Conservation (phyloP, 2,113 vertebrate genomes). For the Glaucidium brasilianum region DNA sequence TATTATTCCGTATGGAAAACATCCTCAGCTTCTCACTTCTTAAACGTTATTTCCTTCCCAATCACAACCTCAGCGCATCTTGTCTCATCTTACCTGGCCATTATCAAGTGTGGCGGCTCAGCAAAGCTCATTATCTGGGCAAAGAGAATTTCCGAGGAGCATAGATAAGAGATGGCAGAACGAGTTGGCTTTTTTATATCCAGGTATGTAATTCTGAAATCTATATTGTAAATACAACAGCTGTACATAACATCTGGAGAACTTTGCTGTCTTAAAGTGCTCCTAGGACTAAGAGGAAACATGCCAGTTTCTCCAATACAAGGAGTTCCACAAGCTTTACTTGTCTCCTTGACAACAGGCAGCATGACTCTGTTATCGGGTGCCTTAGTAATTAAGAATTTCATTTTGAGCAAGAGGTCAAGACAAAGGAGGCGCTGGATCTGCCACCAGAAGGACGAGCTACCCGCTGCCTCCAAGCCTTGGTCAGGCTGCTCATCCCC, state of each 20-base stretch:
- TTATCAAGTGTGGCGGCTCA: background rate
- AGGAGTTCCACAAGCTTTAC: background rate
- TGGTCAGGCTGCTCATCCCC: background rate
- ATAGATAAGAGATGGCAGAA: background rate
- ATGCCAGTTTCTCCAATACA: background rate
- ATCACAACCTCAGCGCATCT: background rate
- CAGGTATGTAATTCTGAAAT: background rate
- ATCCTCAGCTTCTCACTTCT: background rate
- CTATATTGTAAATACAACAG: background rate
- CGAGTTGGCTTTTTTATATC: background rate
- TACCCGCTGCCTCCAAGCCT: fast-evolving
- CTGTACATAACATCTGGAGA: background rate
- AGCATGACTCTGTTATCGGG: background rate
- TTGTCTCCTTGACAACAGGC: slow-evolving; percentile 7
- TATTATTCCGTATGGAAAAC: background rate
- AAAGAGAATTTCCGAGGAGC: background rate
- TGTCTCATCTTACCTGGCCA: background rate
- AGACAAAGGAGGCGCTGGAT: fast-evolving
- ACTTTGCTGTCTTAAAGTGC: background rate
- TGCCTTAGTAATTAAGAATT: background rate
- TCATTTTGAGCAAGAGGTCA: background rate
- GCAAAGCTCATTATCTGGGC: background rate
- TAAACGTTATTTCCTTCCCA: background rate
- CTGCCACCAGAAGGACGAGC: fast-evolving
- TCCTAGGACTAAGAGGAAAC: background rate